Conservation (phyloP, 2,113 vertebrate species). For the Pteruthius melanotis region DNA sequence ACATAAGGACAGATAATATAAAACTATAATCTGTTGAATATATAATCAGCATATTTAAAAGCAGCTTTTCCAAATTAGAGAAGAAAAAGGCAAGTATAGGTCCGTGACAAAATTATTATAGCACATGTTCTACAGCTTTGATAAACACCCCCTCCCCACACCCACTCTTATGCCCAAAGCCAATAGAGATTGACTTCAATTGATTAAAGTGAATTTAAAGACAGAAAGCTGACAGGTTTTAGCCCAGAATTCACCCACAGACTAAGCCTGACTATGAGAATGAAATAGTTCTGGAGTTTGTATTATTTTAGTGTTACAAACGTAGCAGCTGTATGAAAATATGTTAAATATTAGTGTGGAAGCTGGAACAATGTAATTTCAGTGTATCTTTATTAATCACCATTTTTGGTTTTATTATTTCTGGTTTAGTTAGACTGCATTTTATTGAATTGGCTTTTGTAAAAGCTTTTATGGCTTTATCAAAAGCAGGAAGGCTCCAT, state of each 20-base stretch:
- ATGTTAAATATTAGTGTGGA: constrained; percentile 24
- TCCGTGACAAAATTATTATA: constrained; percentile 2
- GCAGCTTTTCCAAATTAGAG: constrained; percentile 51
- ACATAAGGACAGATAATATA: not conserved
- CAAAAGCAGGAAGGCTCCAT: not conserved
- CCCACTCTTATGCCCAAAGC: not conserved
- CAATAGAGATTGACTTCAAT: not conserved
- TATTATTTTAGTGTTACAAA: not conserved
- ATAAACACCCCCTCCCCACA: not conserved
- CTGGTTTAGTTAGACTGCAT: not conserved
- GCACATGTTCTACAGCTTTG: not conserved
- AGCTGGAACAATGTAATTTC: constrained; percentile 7
- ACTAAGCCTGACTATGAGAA: not conserved
- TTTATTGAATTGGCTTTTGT: constrained; percentile 16
- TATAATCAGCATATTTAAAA: constrained; percentile 30
- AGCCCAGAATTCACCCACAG: not conserved
- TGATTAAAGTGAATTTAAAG: not conserved
- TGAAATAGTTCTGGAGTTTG: not conserved
- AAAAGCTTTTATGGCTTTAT: constrained; percentile 15
- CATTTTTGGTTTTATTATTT: not conserved
- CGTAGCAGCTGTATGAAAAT: constrained; percentile 10
- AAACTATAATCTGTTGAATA: constrained; percentile 16
- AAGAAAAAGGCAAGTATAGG: not conserved
- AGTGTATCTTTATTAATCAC: not conserved
- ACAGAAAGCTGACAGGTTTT: not conserved